Evolutionary conservation across 2,888 invertebrate species (phyloP).

Genomic region (Hydriomena furcata): DNA sequence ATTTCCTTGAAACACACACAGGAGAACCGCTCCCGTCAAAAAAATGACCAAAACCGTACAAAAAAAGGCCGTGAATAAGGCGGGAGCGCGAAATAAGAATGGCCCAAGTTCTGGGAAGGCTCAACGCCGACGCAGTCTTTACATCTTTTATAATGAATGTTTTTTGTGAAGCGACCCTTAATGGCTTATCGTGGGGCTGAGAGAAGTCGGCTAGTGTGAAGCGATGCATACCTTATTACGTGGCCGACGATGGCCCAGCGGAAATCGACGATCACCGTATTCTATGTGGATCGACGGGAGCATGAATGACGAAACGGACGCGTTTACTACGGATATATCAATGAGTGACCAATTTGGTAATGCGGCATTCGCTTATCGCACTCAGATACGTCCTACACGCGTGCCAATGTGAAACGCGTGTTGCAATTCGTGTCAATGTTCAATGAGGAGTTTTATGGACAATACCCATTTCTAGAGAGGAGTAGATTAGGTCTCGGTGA

Average conservation of each 20-base stretch:
- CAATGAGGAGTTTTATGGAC: constrained; percentile 44
- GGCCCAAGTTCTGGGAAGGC: constrained; percentile 78
- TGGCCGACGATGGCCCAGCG: constrained; percentile 34
- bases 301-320: constrained; percentile 50
- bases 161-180: constrained; percentile 76
- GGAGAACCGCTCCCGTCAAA: constrained; percentile 75
- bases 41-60: constrained; percentile 69
- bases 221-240: constrained; percentile 39
- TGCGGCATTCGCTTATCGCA: constrained; percentile 55
- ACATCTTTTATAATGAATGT: constrained; percentile 78
- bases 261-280: constrained; percentile 52
- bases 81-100: constrained; percentile 82
- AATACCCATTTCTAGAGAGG: constrained; percentile 38
- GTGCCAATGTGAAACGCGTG: constrained; percentile 42
- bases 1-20: constrained; percentile 80
- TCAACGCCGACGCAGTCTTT: constrained; percentile 79
- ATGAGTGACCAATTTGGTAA: constrained; percentile 58
- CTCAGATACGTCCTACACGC: constrained; percentile 54
- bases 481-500: constrained; percentile 36
- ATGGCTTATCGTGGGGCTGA: constrained; percentile 74
- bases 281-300: constrained; percentile 48
- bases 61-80: constrained; percentile 77
- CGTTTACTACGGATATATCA: constrained; percentile 54
- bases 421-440: constrained; percentile 44
- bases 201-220: constrained; percentile 55